Base-by-base conservation (phyloP, 2,888 invertebrate species). In the Megaustenia siamemsis region DNA sequence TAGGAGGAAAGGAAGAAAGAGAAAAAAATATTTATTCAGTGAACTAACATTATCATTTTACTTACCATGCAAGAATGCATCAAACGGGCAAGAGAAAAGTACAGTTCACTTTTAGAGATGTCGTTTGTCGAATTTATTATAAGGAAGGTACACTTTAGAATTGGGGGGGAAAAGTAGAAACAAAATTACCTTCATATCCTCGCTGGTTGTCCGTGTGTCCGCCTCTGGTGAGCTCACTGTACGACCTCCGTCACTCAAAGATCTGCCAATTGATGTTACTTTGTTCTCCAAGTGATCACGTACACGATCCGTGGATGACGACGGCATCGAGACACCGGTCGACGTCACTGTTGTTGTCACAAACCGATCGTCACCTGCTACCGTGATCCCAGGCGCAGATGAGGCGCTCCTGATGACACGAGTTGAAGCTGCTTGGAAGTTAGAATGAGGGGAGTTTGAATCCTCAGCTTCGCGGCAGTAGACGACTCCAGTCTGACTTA, bases 381-480 rank as follows among this genome's bases (percentile, higher is more conserved):
- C 38, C 18, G 77, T 35, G 18, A 45, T 60, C 38, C 40, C 82
- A 28, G 56, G 73, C 32, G 38, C 69, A 28, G 76, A 69, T 49
- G 82, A 83, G 75, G 21, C 73, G 45, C 78, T 73, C n/a, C 38
- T 49, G 38, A 63, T 60, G n/a, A 80, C 60, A 43, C 69, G 78
- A 15, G 73, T 60, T n/a, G 88, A 87, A 28, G 87, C 84, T 38
- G 90, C 82, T 63, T 89, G 88, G 68, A 88, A 89, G 60, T 87
- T 86, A 28, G 90, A 79, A n/a, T 88, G 88, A 18, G 89, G 91
- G 1, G 91, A 90, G 86, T 90, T 91, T n/a, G 92, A 90, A 43
- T 90, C 91, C 75, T 92, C 92, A 3, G 92, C 91, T 28, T 92
- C 92, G n/a, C 91, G 90, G 84, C 92, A 92, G 86, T 92, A 92